phyloP scores from a whole-genome alignment of 2,797 vertebrate genomes.

The Lindbergichthys nudifrons region DNA sequence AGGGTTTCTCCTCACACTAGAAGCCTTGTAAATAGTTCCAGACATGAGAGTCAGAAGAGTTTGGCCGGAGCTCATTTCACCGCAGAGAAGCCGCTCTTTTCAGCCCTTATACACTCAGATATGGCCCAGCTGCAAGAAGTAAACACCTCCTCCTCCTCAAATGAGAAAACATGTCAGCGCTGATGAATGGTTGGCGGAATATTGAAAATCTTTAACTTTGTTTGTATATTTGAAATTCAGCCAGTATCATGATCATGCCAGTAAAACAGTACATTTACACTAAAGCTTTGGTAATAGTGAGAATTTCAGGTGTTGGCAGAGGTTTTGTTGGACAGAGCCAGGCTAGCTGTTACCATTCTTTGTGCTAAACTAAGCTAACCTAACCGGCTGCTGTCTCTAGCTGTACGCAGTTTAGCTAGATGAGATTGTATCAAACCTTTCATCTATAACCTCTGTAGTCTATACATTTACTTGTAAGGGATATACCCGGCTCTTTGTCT shows the following conservation, averaged over 20 bases:
- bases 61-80: slow-evolving; percentile 23
- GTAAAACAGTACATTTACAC: background rate
- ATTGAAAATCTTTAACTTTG: slow-evolving; percentile 4
- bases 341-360: too few species aligned
- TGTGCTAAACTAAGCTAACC: too few species aligned
- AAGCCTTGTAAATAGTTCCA: slow-evolving; percentile 55
- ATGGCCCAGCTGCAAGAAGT: slow-evolving; percentile 35
- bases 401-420: too few species aligned
- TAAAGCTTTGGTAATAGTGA: background rate
- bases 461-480: too few species aligned
- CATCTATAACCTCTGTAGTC: too few species aligned
- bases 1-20: slow-evolving; percentile 43
- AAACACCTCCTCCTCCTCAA: slow-evolving; percentile 17
- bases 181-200: background rate
- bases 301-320: background rate
- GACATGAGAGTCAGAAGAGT: slow-evolving; percentile 40
- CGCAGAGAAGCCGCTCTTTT: slow-evolving; percentile 6
- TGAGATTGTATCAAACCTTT: too few species aligned
- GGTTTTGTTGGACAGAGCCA: too few species aligned
- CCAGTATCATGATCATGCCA: too few species aligned
- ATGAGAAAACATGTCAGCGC: slow-evolving; percentile 16
- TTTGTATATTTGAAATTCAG: too few species aligned
- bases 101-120: slow-evolving; percentile 22
- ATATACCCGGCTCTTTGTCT: too few species aligned
- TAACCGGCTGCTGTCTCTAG: too few species aligned